These are phyloP conservation scores for Xiphorhynchus elegans DNA, from an alignment of 2,113 vertebrate genomes.

Conservation along the genomic window DNA sequence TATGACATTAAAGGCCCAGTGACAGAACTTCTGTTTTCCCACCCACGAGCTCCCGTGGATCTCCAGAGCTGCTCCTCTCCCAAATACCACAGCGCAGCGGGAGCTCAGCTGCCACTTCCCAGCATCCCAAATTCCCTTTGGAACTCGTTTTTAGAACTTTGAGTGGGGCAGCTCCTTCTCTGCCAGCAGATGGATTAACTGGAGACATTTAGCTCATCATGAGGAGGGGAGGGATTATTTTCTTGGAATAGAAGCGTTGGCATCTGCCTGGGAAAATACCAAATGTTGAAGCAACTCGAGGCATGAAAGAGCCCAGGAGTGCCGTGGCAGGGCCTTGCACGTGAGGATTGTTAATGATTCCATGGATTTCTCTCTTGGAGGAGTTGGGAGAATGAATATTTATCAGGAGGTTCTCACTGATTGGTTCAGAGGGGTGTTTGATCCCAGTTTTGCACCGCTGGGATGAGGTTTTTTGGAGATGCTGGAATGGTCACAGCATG, in stretches of 20 bases:
- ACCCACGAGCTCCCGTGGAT: background rate
- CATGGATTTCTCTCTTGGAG: background rate
- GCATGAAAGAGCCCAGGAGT: background rate
- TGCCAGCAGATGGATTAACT: background rate
- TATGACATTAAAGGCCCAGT: constrained; percentile 5
- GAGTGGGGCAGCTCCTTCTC: background rate
- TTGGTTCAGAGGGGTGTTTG: background rate
- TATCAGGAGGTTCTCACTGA: background rate
- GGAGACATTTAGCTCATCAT: background rate
- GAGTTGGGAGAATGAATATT: background rate
- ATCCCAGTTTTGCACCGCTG: fast-evolving
- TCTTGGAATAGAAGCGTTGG: constrained; percentile 9
- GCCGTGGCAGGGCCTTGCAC: background rate
- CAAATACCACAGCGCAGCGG: background rate
- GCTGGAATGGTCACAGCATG: background rate
- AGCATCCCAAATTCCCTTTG: background rate
- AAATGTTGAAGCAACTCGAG: background rate
- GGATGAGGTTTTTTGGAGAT: background rate
- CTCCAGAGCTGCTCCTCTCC: background rate
- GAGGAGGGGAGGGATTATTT: background rate
- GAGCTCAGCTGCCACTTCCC: background rate
- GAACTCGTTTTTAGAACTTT: background rate
- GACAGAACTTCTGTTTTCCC: constrained; percentile 1
- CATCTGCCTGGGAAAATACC: background rate
- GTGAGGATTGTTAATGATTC: background rate